These are phyloP conservation scores for Apodemia duryi DNA, from an alignment of 2,888 invertebrate genomes.

Conservation along the genomic window DNA sequence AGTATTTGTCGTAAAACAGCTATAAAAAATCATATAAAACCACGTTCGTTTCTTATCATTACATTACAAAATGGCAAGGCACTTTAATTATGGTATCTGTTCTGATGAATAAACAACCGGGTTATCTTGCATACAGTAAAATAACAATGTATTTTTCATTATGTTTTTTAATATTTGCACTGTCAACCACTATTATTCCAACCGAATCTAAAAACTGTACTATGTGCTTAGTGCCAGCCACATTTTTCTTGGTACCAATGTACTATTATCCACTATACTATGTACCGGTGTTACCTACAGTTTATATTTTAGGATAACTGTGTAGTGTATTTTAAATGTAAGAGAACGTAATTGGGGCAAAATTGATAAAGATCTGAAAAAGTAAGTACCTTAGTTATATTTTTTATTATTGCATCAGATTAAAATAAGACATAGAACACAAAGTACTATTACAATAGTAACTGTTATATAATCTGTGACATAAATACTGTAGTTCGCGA, in stretches of 20 bases:
- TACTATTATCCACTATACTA: conserved; percentile 33
- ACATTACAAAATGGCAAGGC: neutral
- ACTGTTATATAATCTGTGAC: no score
- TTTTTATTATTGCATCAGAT: no score
- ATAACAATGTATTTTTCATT: neutral
- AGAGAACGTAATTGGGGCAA: no score
- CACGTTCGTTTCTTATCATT: neutral
- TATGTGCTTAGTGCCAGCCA: conserved; percentile 11
- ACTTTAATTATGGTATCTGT: conserved; percentile 9
- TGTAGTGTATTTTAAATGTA: neutral
- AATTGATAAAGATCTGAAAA: no score
- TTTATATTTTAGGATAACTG: conserved; percentile 19
- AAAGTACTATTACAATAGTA: no score
- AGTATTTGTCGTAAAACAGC: conserved; percentile 6
- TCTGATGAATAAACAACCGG: conserved; percentile 8
- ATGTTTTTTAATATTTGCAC: neutral
- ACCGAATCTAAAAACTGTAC: neutral
- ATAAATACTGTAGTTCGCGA: no score
- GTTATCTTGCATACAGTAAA: neutral
- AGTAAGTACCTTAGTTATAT: no score
- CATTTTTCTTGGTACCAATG: conserved; percentile 31
- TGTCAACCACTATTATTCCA: neutral
- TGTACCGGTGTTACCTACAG: conserved; percentile 5
- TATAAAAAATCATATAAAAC: conserved; percentile 5
- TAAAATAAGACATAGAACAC: no score